These are phyloP conservation scores for Fragum fragum DNA, from an alignment of 2,888 invertebrate species.

Conservation along the genomic window DNA sequence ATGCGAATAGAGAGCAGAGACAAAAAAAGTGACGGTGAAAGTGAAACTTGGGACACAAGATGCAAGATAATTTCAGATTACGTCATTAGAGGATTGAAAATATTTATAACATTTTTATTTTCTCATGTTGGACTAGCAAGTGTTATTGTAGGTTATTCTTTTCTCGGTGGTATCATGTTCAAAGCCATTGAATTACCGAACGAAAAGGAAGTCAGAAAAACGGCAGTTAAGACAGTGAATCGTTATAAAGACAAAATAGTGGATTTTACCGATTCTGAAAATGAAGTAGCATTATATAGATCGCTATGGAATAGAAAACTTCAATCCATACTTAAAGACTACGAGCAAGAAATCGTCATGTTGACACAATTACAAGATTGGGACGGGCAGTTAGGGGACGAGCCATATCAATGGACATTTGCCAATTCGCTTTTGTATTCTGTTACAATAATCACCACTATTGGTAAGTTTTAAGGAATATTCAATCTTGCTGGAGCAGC, in stretches of 20 bases:
- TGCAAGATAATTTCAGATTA: slow-evolving; percentile 26
- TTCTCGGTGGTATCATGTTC: slow-evolving; percentile 61
- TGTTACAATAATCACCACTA: slow-evolving; percentile 95
- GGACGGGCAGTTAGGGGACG: slow-evolving; percentile 89
- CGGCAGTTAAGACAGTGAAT: slow-evolving; percentile 31
- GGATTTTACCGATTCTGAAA: slow-evolving; percentile 14
- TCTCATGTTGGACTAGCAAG: slow-evolving; percentile 64
- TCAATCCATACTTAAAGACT: slow-evolving; percentile 30
- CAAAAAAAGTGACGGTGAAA: background rate
- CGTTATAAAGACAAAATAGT: slow-evolving; percentile 38
- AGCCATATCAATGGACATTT: slow-evolving; percentile 93
- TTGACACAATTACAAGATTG: slow-evolving; percentile 93
- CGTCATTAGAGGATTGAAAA: slow-evolving; percentile 44
- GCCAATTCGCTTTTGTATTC: slow-evolving; percentile 95
- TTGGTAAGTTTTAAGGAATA: slow-evolving; percentile 92
- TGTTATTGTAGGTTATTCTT: slow-evolving; percentile 54
- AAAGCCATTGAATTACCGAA: slow-evolving; percentile 52
- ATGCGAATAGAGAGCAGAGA: background rate
- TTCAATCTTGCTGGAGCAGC: no score
- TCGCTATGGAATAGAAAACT: slow-evolving; percentile 35
- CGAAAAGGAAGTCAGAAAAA: slow-evolving; percentile 43
- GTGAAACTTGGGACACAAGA: slow-evolving; percentile 26
- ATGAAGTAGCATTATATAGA: slow-evolving; percentile 12
- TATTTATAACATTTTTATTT: slow-evolving; percentile 56
- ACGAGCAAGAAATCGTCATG: slow-evolving; percentile 90